Conservation (phyloP, 1,140 invertebrate species). For the Brevipalpus yothersi region DNA sequence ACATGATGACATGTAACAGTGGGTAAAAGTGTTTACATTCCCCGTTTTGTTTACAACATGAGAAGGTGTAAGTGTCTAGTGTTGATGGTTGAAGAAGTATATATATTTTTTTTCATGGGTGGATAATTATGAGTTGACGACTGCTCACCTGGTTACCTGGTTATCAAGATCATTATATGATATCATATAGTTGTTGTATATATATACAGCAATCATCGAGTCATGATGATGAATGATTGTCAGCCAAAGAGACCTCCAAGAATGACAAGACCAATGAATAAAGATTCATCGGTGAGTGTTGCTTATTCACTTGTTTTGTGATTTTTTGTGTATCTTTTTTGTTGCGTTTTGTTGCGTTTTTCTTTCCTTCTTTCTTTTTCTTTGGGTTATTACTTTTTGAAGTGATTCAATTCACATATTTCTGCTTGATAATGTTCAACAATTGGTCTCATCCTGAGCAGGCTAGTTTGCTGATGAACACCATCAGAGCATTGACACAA, state of each 20-base stretch:
- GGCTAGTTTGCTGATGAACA: conserved; percentile 71
- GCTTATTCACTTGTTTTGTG: background rate
- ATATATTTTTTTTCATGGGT: too few species aligned
- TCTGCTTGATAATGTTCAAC: background rate
- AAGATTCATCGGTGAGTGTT: conserved; percentile 5
- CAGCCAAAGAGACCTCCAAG: conserved; percentile 3
- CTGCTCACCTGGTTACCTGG: too few species aligned
- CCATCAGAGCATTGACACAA: conserved; percentile 64
- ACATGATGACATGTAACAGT: too few species aligned
- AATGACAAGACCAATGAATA: conserved; percentile 1
- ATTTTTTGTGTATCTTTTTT: background rate
- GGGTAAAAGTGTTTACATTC: too few species aligned
- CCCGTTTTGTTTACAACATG: too few species aligned
- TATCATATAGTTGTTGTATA: too few species aligned
- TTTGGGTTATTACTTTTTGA: background rate
- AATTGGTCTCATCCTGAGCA: conserved; percentile 16
- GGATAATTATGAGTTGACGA: too few species aligned
- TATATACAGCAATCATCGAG: too few species aligned
- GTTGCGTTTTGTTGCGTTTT: background rate
- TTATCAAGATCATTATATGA: too few species aligned
- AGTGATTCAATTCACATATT: background rate
- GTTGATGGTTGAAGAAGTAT: too few species aligned
- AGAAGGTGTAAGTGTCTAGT: too few species aligned
- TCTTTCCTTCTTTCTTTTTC: background rate
- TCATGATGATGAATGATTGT: background rate